Conservation (phyloP, 2,113 vertebrate species). For the Sisor rabdophorus region DNA sequence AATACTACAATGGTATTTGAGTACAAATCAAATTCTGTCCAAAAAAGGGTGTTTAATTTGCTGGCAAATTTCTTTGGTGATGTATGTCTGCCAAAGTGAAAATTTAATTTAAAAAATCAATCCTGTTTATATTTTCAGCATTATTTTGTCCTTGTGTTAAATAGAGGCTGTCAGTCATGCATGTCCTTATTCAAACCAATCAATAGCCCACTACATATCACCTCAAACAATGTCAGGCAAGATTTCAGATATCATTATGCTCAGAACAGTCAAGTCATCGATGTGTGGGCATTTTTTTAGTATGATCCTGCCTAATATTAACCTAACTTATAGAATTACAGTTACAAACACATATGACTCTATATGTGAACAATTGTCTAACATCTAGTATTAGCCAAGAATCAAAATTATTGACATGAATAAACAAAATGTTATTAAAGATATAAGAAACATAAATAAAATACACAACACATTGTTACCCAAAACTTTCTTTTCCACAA, state of each 20-base stretch:
- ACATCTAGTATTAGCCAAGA: no score
- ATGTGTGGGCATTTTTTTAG: background rate
- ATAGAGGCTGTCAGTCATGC: background rate
- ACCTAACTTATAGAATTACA: background rate
- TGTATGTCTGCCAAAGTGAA: background rate
- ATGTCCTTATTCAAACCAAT: background rate
- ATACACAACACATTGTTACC: no score
- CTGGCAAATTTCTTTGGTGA: background rate
- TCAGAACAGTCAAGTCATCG: background rate
- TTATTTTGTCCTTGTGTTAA: background rate
- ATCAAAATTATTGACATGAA: no score
- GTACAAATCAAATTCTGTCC: background rate
- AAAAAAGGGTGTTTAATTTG: background rate
- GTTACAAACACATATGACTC: background rate
- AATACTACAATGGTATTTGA: background rate
- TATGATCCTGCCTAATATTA: background rate
- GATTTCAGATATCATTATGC: background rate
- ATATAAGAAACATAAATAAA: no score
- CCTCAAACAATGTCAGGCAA: background rate
- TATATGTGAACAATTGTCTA: background rate
- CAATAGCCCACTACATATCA: background rate
- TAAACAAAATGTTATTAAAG: no score
- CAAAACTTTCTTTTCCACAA: no score
- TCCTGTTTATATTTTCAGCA: conserved; percentile 3
- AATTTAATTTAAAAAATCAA: conserved; percentile 4